These are phyloP conservation scores for Pseudomyrmex cubaensis DNA, from an alignment of 1,140 invertebrate genomes.

Conservation along the genomic window DNA sequence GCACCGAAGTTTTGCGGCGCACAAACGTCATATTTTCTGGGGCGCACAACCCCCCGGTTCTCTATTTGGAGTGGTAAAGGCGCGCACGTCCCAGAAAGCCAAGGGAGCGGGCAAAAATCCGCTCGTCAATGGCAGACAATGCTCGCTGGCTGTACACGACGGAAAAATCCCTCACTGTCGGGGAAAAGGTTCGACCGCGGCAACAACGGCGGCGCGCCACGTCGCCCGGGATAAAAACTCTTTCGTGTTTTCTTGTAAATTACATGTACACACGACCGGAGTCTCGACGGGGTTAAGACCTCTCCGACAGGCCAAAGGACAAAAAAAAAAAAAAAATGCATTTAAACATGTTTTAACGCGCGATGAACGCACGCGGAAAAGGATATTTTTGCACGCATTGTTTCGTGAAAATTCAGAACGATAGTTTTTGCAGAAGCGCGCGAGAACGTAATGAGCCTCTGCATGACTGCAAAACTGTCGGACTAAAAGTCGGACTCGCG, in stretches of 20 bases:
- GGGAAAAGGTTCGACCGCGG: conserved; percentile 54
- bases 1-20: conserved; percentile 56
- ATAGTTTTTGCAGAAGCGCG: conserved; percentile 5
- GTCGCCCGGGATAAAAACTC: conserved; percentile 33
- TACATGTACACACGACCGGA: conserved; percentile 30
- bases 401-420: conserved; percentile 14
- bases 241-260: conserved; percentile 53
- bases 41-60: conserved; percentile 3
- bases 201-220: neutral
- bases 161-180: conserved; percentile 59
- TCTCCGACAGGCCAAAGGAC: conserved; percentile 17
- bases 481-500: no score
- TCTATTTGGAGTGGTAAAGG: conserved; percentile 59
- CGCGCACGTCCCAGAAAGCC: conserved; percentile 42
- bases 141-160: conserved; percentile 52
- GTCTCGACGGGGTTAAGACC: conserved; percentile 48
- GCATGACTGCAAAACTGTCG: no score
- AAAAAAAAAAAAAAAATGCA: conserved; percentile 8
- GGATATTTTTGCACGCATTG: neutral
- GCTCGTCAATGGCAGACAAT: conserved; percentile 61
- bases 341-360: conserved; percentile 24
- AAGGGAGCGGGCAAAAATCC: conserved; percentile 57
- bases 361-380: neutral
- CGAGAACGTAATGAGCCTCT: no score
- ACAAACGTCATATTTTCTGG: conserved; percentile 59